A percentile compares a stretch with the other conserved stretches of the same genome.
These are phyloP conservation scores for Meteorus colon DNA, from an alignment of 2,888 invertebrate species.

Conservation along the genomic window DNA sequence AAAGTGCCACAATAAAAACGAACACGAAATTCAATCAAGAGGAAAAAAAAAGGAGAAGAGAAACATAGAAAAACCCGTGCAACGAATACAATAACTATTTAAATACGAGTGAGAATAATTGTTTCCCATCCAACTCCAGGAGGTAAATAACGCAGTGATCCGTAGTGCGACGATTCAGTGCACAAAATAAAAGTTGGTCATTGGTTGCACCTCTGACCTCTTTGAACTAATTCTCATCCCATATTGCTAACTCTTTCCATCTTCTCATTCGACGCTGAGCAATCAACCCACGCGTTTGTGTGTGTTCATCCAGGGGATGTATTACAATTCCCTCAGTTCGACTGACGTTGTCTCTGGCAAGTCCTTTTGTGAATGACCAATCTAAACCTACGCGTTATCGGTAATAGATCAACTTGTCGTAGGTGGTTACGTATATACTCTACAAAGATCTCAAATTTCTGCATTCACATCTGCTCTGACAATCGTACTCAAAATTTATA, in stretches of 20 bases:
- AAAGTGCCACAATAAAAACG: neutral
- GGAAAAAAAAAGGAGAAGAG: neutral
- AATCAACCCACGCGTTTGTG: neutral
- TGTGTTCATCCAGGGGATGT: neutral
- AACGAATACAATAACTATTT: conserved; percentile 5
- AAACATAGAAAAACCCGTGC: neutral
- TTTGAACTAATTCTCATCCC: neutral
- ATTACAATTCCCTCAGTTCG: neutral
- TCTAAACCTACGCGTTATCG: neutral
- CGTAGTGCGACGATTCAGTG: conserved; percentile 27
- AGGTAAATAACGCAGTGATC: conserved; percentile 9
- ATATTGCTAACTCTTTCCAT: neutral
- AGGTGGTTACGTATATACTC: neutral
- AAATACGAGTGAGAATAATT: neutral
- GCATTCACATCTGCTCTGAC: too few relatives aligned
- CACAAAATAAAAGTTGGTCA: conserved; percentile 4
- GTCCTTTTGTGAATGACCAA: conserved; percentile 4
- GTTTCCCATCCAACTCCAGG: neutral
- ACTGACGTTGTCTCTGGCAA: neutral
- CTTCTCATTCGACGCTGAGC: conserved; percentile 16
- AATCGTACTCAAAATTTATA: neutral
- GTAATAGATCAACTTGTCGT: neutral
- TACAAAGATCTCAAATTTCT: neutral
- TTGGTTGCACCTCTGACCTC: conserved; percentile 23
- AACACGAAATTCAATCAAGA: neutral